phyloP scores from a whole-genome alignment of 1,140 invertebrate species.

The Acromyrmex heyeri region DNA sequence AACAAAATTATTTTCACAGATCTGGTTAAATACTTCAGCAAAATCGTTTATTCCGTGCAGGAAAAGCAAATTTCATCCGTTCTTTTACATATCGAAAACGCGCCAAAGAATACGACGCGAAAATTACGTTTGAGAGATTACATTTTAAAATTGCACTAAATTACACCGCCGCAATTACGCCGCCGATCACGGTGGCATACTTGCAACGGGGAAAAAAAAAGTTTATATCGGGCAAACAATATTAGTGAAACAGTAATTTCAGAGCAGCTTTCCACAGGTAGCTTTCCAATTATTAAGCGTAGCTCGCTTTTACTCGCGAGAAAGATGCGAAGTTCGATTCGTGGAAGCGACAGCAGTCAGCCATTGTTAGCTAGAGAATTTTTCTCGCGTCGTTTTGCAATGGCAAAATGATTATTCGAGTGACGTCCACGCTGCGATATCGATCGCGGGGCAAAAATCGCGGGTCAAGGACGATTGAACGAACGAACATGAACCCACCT shows the following conservation, averaged over 20 bases:
- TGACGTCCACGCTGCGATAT: background rate
- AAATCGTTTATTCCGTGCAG: too few species aligned
- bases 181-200: conserved; percentile 5
- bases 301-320: conserved; percentile 61
- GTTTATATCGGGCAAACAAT: conserved; percentile 22
- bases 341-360: background rate
- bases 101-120: conserved; percentile 23
- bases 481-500: background rate
- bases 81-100: conserved; percentile 22
- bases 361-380: conserved; percentile 35
- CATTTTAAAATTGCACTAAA: conserved; percentile 32
- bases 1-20: too few species aligned
- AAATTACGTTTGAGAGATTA: conserved; percentile 39
- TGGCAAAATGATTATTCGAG: conserved; percentile 7
- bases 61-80: conserved; percentile 38
- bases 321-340: conserved; percentile 36
- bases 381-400: background rate
- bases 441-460: conserved; percentile 30
- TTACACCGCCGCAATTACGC: conserved; percentile 19
- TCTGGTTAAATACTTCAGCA: too few species aligned
- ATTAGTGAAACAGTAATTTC: conserved; percentile 26
- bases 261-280: conserved; percentile 30
- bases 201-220: conserved; percentile 9
- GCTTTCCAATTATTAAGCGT: conserved; percentile 62
- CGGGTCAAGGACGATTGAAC: conserved; percentile 40